These are phyloP conservation scores for Misgurnus mizolepis DNA, from an alignment of 2,113 vertebrate species.

Conservation along the genomic window DNA sequence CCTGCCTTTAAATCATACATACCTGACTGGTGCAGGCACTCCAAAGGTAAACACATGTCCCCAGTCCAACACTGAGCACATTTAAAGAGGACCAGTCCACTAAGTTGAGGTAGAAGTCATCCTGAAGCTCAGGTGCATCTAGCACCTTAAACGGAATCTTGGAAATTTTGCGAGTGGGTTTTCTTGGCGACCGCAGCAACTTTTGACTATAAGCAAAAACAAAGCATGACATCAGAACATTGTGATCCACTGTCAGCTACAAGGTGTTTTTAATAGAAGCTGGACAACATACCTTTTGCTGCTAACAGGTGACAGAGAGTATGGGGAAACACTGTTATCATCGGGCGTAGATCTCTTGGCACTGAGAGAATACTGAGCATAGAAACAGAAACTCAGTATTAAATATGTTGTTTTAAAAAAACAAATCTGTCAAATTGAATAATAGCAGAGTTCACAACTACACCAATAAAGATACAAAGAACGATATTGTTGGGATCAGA, in stretches of 20 bases:
- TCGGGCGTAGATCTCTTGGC: constrained; percentile 90
- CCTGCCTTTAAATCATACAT: background rate
- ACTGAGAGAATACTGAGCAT: constrained; percentile 89
- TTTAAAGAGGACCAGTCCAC: constrained; percentile 99
- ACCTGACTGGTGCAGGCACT: constrained; percentile 99
- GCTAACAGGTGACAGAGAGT: constrained; percentile 96
- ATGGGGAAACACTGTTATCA: constrained; percentile 93
- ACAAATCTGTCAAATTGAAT: too few species aligned
- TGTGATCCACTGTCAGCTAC: background rate
- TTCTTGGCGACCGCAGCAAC: constrained; percentile 90
- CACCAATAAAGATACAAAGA: too few species aligned
- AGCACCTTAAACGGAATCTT: constrained; percentile 99
- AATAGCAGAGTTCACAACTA: too few species aligned
- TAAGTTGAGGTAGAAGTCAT: constrained; percentile 98
- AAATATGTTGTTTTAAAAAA: background rate
- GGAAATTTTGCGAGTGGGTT: constrained; percentile 96
- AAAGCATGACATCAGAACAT: background rate
- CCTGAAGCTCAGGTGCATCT: constrained; percentile 95
- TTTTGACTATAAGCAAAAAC: constrained; percentile 82
- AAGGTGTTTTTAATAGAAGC: background rate
- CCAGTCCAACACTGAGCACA: constrained; percentile 94
- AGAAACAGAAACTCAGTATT: background rate
- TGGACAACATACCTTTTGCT: constrained; percentile 88
- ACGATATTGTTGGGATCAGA: too few species aligned
- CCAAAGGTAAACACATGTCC: constrained; percentile 98